Conservation (phyloP, 2,113 vertebrate genomes). For the Pseudopipra pipra region DNA sequence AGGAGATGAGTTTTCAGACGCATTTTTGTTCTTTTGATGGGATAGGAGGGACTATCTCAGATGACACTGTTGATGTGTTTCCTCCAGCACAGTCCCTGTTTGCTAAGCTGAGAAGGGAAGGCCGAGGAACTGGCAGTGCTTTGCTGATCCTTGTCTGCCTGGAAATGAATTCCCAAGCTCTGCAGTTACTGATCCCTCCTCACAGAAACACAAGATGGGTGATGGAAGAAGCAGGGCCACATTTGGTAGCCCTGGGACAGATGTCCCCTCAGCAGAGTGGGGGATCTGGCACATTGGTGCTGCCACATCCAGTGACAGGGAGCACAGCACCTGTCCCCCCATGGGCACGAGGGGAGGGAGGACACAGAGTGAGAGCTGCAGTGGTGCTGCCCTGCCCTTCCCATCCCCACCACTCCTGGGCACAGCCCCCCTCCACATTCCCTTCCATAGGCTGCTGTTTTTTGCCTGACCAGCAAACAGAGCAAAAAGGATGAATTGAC, state of each 20-base stretch:
- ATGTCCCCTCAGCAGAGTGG: background rate
- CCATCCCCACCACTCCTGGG: accelerated
- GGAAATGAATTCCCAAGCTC: background rate
- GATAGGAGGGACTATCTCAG: background rate
- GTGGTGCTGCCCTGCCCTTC: background rate
- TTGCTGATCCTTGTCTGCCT: background rate
- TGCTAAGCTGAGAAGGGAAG: background rate
- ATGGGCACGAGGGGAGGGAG: accelerated
- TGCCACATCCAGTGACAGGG: background rate
- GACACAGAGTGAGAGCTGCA: background rate
- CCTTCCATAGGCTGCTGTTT: background rate
- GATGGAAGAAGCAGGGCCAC: background rate
- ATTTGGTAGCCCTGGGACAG: background rate
- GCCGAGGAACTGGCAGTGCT: background rate
- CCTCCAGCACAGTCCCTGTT: background rate
- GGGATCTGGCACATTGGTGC: background rate
- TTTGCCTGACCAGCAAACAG: background rate
- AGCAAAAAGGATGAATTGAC: background rate
- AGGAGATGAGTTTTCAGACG: background rate
- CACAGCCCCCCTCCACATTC: background rate
- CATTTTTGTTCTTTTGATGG: background rate
- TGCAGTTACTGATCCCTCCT: background rate
- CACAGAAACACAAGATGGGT: background rate
- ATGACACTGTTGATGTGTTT: background rate
- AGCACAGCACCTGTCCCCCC: background rate